Conservation (phyloP, 2,113 vertebrate species). For the Myiozetetes cayanensis region DNA sequence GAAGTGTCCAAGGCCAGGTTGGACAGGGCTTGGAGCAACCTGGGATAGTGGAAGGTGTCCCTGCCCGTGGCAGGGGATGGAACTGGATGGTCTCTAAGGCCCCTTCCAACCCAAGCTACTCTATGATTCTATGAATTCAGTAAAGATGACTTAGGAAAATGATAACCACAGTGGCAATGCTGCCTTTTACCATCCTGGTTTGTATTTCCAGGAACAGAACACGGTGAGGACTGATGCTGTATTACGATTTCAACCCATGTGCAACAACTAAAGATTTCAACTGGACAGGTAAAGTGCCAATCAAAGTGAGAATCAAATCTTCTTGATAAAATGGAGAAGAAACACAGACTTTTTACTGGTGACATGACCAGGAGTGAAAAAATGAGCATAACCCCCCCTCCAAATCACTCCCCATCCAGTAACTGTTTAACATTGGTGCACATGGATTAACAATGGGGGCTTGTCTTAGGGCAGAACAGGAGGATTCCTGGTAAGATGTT, state of each 20-base stretch:
- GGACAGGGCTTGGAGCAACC: not conserved
- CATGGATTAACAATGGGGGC: rapidly evolving
- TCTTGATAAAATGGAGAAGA: not conserved
- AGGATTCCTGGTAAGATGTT: not conserved
- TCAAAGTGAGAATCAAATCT: not conserved
- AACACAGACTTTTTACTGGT: not conserved
- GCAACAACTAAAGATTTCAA: not conserved
- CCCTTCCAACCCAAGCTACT: not conserved
- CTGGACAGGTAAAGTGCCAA: not conserved
- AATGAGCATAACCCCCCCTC: not conserved
- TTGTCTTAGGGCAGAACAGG: not conserved
- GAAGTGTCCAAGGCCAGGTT: not conserved
- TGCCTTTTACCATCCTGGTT: not conserved
- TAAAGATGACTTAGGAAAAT: not conserved
- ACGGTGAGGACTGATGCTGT: not conserved
- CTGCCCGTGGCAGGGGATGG: not conserved
- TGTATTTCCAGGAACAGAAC: not conserved
- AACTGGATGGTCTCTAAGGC: not conserved
- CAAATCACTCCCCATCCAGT: not conserved
- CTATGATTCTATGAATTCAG: not conserved
- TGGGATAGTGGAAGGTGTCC: not conserved
- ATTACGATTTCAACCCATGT: not conserved
- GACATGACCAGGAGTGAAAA: not conserved
- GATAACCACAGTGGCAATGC: not conserved
- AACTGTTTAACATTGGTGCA: rapidly evolving